phyloP scores from a whole-genome alignment of 2,797 vertebrate species.

The Clarias platycephalus region DNA sequence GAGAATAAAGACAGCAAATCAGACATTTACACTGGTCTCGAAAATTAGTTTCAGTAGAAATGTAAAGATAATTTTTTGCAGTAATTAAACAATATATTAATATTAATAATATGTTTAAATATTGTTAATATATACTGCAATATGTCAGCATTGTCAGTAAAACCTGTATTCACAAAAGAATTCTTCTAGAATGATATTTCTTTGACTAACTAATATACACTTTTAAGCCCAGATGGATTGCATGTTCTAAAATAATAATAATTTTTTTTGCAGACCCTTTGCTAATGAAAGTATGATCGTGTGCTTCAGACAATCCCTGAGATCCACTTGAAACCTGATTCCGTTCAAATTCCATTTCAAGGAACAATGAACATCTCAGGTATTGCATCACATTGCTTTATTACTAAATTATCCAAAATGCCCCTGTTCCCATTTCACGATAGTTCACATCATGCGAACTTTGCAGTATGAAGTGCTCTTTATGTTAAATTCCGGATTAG shows the following conservation, averaged over 20 bases:
- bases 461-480: conserved; percentile 17
- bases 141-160: background rate
- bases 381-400: conserved; percentile 4
- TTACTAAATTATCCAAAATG: conserved; percentile 2
- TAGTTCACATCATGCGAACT: background rate
- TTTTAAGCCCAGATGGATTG: conserved; percentile 5
- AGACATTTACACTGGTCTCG: background rate
- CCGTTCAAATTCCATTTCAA: conserved; percentile 13
- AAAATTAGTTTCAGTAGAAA: background rate
- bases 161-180: background rate
- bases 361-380: background rate
- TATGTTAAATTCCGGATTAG: conserved; percentile 17
- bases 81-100: background rate
- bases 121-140: background rate
- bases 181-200: background rate
- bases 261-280: background rate
- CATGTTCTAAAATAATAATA: background rate
- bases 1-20: too few species aligned
- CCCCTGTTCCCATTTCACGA: background rate
- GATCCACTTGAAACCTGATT: conserved; percentile 15
- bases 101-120: background rate
- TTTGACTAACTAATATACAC: background rate
- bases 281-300: background rate
- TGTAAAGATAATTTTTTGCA: background rate
- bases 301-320: background rate